Conservation (phyloP, 2,113 vertebrate genomes). For the Rattus norvegicus region GRCr8 NC_086026.1:93977001-93977500, state of each 20-base stretch:
- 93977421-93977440: background rate
- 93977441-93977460: background rate
- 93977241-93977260: background rate
- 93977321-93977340: background rate
- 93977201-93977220: background rate
- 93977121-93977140: background rate
- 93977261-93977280: background rate
- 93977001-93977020: background rate
- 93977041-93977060: slow-evolving; percentile 6
- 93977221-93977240: background rate
- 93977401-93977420: background rate
- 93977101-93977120: background rate
- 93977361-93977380: background rate
- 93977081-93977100: background rate
- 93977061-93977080: background rate
- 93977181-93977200: background rate
- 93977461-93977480: background rate
- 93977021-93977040: background rate
- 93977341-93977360: background rate
- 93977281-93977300: background rate
- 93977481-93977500: background rate
- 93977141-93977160: background rate
- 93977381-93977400: background rate
- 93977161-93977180: background rate
- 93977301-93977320: background rate